Conservation (phyloP, 2,888 invertebrate species). For the Axea sp. region DNA sequence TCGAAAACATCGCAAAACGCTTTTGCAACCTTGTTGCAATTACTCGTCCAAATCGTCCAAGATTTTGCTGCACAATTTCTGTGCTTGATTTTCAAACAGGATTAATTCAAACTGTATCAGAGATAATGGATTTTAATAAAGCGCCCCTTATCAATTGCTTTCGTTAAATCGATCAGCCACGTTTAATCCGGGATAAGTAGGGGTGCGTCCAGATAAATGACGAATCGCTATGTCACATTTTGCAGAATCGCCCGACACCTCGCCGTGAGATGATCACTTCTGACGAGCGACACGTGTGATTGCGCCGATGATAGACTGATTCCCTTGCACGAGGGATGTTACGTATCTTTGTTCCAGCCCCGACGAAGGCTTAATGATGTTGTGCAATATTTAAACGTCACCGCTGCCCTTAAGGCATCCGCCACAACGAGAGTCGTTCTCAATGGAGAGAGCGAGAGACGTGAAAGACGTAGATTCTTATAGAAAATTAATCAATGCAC, state of each 20-base stretch:
- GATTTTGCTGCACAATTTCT: too few species aligned
- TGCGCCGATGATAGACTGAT: constrained; percentile 65
- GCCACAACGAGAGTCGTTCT: constrained; percentile 37
- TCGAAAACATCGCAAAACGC: too few species aligned
- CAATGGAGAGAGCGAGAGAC: constrained; percentile 40
- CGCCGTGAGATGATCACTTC: constrained; percentile 57
- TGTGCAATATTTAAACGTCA: constrained; percentile 71
- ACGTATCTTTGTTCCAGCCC: constrained; percentile 61
- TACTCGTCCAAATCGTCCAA: too few species aligned
- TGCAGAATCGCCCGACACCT: constrained; percentile 57
- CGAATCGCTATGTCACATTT: constrained; percentile 62
- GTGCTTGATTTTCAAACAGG: too few species aligned
- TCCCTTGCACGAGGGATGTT: constrained; percentile 59
- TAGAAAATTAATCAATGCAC: constrained; percentile 56
- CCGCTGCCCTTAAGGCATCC: constrained; percentile 57
- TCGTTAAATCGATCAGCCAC: constrained; percentile 59
- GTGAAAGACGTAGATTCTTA: constrained; percentile 54
- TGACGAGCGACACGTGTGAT: constrained; percentile 68
- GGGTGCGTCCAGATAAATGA: constrained; percentile 51
- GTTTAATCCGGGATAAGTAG: constrained; percentile 54
- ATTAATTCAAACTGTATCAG: too few species aligned
- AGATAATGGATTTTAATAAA: constrained; percentile 48
- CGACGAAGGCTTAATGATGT: constrained; percentile 69
- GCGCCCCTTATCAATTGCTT: constrained; percentile 54
- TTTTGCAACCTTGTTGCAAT: too few species aligned